Evolutionary conservation across 2,888 invertebrate species (phyloP), one percentile per base, ranked within the genome.

Genomic region (Dione juno): DNA sequence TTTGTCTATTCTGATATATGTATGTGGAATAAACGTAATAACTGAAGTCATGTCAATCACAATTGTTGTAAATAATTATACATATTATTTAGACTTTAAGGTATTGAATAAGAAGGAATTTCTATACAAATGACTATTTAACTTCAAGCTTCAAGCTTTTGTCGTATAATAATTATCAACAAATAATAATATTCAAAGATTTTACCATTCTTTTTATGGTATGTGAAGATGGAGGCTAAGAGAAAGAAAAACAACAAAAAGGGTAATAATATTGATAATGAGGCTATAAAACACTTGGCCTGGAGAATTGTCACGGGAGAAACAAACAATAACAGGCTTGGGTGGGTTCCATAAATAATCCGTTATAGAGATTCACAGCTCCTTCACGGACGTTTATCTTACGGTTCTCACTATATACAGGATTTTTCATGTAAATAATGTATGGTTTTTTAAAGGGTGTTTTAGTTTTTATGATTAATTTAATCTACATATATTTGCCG

Each of bases 201-300:
- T 28, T 2, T 28, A 28, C 28, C 5, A 28, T 28, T 28, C 5
- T 28, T 3, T 3, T 3, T 28, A 3, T 28, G 28, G n/a, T n/a
- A 28, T 28, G 2, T 28, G 2, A 28, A 28, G 28, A 28, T 28
- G 28, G 5, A 19, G 14, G 13, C 19, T 19, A 45, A 35, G 16
- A 37, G 37, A 19, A 19, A 37, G n/a, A 61, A 50, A 21, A 64
- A 19, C 43, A 14, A 35, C 40, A 45, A 52, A 48, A 19, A 50
- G 19, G 19, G 14, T 16, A 35, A 35, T 50, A 52, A 37, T 50
- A 64, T 64, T 50, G 37, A 50, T 48, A 50, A 48, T 50, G 37
- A 52, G 50, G 64, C 48, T 52, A 64, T 64, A 64, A 64, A 64
- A 52, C 64, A 64, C 64, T 64, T 64, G 50, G 64, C 50, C 64